These are phyloP conservation scores for Aleiodes testaceus DNA, from an alignment of 2,888 invertebrate genomes.

Conservation along the genomic window DNA sequence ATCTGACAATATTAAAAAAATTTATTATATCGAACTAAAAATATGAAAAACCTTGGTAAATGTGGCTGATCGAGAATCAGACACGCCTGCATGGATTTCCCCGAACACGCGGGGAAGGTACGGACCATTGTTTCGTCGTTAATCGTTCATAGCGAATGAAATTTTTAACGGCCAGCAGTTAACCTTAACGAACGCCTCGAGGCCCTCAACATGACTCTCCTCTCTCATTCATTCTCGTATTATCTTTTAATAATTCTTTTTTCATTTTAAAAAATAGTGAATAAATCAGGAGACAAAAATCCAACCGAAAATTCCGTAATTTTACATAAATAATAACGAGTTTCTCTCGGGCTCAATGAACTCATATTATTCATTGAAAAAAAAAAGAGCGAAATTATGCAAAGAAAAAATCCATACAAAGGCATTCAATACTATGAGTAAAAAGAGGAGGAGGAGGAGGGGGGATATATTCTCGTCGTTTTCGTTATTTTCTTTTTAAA, in stretches of 20 bases:
- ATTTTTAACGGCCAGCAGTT: slow-evolving; percentile 53
- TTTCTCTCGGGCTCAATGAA: slow-evolving; percentile 4
- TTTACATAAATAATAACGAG: background rate
- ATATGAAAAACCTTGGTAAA: slow-evolving; percentile 35
- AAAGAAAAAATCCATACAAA: slow-evolving; percentile 40
- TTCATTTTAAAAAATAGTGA: background rate
- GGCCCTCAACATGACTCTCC: slow-evolving; percentile 39
- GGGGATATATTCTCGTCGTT: slow-evolving; percentile 25
- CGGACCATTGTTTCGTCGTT: slow-evolving; percentile 57
- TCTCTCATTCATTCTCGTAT: slow-evolving; percentile 6
- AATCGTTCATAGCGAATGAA: slow-evolving; percentile 55
- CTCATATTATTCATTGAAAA: slow-evolving; percentile 35
- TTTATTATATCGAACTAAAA: slow-evolving; percentile 44
- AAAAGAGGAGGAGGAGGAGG: slow-evolving; percentile 48
- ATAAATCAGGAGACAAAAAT: background rate
- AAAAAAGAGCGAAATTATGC: slow-evolving; percentile 38
- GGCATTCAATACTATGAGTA: slow-evolving; percentile 53
- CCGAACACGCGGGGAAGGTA: slow-evolving; percentile 44
- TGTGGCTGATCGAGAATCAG: slow-evolving; percentile 39
- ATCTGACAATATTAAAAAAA: no score
- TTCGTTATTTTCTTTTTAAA: slow-evolving; percentile 41
- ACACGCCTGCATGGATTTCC: slow-evolving; percentile 49
- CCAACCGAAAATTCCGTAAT: background rate
- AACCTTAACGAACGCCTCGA: slow-evolving; percentile 45
- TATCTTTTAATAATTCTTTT: slow-evolving; percentile 8